These are phyloP conservation scores for Drosophila tropicalis DNA, from an alignment of 1,140 invertebrate genomes.

Conservation along the genomic window DNA sequence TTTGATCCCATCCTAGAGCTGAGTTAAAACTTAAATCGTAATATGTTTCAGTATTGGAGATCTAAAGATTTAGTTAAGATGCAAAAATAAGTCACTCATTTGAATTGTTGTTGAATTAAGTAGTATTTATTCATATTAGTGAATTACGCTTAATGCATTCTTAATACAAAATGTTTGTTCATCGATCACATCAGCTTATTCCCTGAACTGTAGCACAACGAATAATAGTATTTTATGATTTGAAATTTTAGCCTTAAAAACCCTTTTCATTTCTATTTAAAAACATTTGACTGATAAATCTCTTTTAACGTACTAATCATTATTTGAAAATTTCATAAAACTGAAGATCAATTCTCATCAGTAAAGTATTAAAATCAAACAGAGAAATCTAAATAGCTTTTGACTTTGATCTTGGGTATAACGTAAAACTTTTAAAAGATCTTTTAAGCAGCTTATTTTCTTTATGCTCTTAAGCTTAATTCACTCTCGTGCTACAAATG, in stretches of 20 bases:
- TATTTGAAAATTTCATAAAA: constrained; percentile 7
- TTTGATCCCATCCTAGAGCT: background rate
- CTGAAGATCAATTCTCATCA: background rate
- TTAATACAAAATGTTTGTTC: no score
- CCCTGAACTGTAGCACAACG: no score
- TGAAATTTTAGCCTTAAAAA: background rate
- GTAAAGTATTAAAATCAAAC: background rate
- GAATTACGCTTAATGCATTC: no score
- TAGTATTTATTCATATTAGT: no score
- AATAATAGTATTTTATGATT: no score
- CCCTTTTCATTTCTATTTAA: background rate
- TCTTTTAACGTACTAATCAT: background rate
- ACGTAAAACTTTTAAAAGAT: constrained; percentile 4
- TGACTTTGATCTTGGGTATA: constrained; percentile 3
- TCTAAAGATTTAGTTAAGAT: no score
- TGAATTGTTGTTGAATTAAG: no score
- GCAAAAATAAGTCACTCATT: no score
- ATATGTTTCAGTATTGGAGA: no score
- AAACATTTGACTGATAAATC: background rate
- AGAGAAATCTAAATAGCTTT: background rate
- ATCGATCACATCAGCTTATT: no score
- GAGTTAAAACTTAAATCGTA: no score
- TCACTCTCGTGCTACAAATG: constrained; percentile 39
- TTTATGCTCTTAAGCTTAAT: constrained; percentile 26
- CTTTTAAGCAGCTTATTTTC: constrained; percentile 9